Percentiles rank a stretch among this genome's conserved stretches.
phyloP scores from a whole-genome alignment of 2,888 invertebrate species.

The Empis livida region DNA sequence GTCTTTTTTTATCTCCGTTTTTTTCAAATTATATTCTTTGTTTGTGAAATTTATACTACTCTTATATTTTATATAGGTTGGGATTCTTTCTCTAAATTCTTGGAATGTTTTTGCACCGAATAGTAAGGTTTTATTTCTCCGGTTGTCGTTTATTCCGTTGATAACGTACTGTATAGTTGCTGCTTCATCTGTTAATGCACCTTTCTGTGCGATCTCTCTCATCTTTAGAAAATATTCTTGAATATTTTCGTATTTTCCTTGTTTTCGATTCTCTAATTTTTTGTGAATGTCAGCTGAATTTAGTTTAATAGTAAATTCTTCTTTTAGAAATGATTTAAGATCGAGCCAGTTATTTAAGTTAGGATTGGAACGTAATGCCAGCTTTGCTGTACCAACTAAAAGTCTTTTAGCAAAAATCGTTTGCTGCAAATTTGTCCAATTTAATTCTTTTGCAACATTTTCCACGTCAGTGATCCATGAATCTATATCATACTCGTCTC shows the following conservation, averaged over 20 bases:
- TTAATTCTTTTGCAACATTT: too few relatives aligned
- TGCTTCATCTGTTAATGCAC: not conserved
- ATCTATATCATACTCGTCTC: too few relatives aligned
- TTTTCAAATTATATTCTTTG: not conserved
- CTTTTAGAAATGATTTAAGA: not conserved
- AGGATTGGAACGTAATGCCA: too few relatives aligned
- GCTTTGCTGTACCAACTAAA: too few relatives aligned
- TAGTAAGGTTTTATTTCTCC: not conserved
- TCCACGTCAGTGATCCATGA: too few relatives aligned
- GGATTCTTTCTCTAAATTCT: not conserved
- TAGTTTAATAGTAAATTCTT: not conserved
- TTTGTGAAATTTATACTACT: not conserved
- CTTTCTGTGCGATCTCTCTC: not conserved
- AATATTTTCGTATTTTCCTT: not conserved
- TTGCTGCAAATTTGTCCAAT: too few relatives aligned
- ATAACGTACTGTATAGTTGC: not conserved
- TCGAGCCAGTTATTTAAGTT: not conserved
- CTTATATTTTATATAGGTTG: not conserved
- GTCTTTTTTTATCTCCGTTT: not conserved
- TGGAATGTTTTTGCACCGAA: not conserved
- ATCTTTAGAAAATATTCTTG: not conserved
- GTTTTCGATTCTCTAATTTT: not conserved
- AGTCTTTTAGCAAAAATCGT: too few relatives aligned
- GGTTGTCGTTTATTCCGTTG: not conserved
- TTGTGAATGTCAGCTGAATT: not conserved